Percentiles rank a stretch among this genome's conserved stretches.
phyloP scores from a whole-genome alignment of 2,113 vertebrate species.

The Peromyscus californicus region DNA sequence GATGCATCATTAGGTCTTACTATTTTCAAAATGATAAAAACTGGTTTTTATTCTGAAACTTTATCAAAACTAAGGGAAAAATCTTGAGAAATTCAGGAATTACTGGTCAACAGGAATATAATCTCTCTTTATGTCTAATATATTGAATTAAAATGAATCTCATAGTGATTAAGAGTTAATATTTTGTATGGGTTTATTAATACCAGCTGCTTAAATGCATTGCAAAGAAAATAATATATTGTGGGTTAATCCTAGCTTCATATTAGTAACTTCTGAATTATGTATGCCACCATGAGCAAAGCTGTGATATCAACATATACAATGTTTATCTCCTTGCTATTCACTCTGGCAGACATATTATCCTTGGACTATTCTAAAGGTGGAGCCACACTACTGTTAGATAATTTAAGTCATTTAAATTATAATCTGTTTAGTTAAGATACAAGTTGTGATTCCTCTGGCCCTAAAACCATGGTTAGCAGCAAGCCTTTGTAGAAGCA shows the following conservation, averaged over 20 bases:
- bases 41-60: conserved; percentile 22
- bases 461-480: conserved; percentile 20
- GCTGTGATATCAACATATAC: background rate
- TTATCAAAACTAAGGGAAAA: conserved; percentile 6
- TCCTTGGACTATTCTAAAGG: conserved; percentile 51
- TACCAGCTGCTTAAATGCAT: conserved; percentile 1
- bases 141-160: conserved; percentile 3
- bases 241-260: background rate
- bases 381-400: conserved; percentile 24
- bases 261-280: conserved; percentile 32
- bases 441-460: conserved; percentile 44
- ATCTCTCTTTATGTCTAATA: background rate
- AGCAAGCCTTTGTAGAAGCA: conserved; percentile 54
- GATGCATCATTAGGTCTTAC: background rate
- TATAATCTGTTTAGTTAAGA: conserved; percentile 47
- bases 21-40: background rate
- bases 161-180: background rate
- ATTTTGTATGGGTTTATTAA: conserved; percentile 35
- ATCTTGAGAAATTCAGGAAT: background rate
- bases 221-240: background rate
- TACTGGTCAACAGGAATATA: background rate
- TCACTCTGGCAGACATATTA: background rate
- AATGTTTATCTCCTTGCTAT: conserved; percentile 44
- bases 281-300: background rate
- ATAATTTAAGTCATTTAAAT: conserved; percentile 41